Base-by-base conservation (phyloP, 1,140 invertebrate genomes). In the Solenopsis fugax region DNA sequence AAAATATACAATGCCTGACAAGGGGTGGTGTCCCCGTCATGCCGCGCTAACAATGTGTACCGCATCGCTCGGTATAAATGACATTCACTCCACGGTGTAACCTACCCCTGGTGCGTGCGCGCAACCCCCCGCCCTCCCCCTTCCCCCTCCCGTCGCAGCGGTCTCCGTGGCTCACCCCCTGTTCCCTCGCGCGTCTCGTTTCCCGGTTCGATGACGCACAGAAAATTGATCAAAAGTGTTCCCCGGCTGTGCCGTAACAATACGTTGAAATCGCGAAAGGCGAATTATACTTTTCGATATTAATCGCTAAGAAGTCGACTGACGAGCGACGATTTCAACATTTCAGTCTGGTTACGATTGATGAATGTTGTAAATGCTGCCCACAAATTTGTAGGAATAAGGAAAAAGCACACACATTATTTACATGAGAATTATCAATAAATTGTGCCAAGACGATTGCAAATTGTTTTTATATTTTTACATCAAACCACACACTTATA, bases 1-100 rank as follows among this genome's bases (percentile, higher is more conserved):
- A 95, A 95, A 94, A 95, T 95, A 95, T 95, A 95, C 94, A 95
- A 95, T 93, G 88, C 82, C 92, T 92, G 93, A 94, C 94, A 94
- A 75, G 92, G 90, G 91, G 85, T 90, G 87, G 89, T 90, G 86
- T 86, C 86, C 86, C 80, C 88, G 89, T 89, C 93, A 90, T 90
- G 87, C 81, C 87, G 85, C 88, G 90, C 91, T 93, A 93, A 93
- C 93, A 93, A 91, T 93, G 92, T 92, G 92, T 92, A 93, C 93
- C 93, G 88, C 93, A 93, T 87, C 77, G 89, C 71, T 72, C 72
- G 85, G 86, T 92, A 91, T 92, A 93, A 94, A 94, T 94, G 90
- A 93, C 93, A 93, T 92, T 93, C 93, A 92, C 92, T 93, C 92
- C 85, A 72, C 85, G 89, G 60, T 87, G 89, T 87, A 90, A 89